Evolutionary conservation across 2,888 invertebrate genomes (phyloP), one percentile per base, ranked within the genome.

Genomic region (Graphium colonna): DNA sequence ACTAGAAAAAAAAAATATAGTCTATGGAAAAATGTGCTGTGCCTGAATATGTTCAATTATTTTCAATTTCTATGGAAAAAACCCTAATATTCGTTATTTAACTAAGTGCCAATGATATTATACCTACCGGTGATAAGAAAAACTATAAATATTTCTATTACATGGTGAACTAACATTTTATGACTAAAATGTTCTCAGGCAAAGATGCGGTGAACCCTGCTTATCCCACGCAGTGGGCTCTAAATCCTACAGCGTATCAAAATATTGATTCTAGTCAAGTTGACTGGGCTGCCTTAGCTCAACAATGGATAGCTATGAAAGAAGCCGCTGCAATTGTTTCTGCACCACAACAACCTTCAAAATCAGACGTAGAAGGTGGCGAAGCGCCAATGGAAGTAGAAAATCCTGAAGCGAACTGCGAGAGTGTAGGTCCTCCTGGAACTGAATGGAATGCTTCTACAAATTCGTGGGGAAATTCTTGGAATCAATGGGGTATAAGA

Each of bases 271-370:
- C 93, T 69, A 96, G 95, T 75, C 93, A 95, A 84, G 98, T 98
- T 56, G 98, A 98, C 81, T 98, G 98, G 98, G 98, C 98, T 9
- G 94, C 96, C 26, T 90, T 98, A 69, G 98, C 98, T 18, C 97
- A 98, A 75, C 98, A 98, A 92, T 98, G 98, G 98, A 98, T 98
- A 65, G 96, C 96, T 77, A 97, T 97, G 97, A 96, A 97, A 75
- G 95, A 96, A 71, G 93, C 94, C 7, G 82, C 90, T 40, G 89
- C 89, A 33, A 90, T 92, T 33, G 90, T 92, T 33, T 83, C 92
- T 39, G 90, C 92, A 5, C 91, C 92, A 15, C 91, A 92, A 36
- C 92, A 93, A 8, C 92, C 93, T 2, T 90, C 92, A 26, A 84
- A 84, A 58, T 59, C 71, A 36, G 90, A 90, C n/a, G 77, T 75